These are phyloP conservation scores for Calycopis cecrops DNA, from an alignment of 1,140 invertebrate genomes.

Conservation along the genomic window DNA sequence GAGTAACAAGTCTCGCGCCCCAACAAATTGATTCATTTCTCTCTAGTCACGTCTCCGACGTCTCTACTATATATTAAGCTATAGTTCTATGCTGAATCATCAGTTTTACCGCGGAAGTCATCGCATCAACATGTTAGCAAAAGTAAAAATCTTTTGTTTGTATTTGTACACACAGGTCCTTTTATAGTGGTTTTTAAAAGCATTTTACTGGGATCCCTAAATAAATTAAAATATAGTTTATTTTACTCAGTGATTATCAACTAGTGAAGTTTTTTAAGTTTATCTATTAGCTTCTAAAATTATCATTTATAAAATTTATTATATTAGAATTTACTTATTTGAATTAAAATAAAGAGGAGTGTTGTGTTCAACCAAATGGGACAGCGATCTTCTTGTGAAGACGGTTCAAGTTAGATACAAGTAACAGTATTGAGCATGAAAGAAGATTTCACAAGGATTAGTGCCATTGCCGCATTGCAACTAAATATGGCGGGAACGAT, in stretches of 20 bases:
- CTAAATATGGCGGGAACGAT: no score
- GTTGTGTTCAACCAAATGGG: neutral
- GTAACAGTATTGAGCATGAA: no score
- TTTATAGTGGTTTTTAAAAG: no score
- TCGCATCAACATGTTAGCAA: constrained; percentile 65
- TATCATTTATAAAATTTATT: neutral
- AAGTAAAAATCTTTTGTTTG: constrained; percentile 41
- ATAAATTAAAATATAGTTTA: neutral
- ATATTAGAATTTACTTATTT: no score
- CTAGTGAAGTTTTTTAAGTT: neutral
- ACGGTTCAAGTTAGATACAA: no score
- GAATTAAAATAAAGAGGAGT: no score
- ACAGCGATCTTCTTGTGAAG: no score
- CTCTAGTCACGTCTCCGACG: constrained; percentile 70
- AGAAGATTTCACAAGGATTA: no score
- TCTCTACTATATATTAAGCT: constrained; percentile 71
- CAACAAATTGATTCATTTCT: constrained; percentile 67
- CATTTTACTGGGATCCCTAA: no score
- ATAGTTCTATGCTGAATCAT: constrained; percentile 66
- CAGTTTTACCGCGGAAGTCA: constrained; percentile 68
- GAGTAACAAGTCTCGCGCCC: constrained; percentile 58
- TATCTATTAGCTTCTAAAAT: neutral
- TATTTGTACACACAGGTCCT: no score
- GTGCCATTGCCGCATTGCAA: no score
- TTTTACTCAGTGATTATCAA: neutral